Evolutionary conservation across 2,797 vertebrate genomes (phyloP), one percentile per base, ranked within the genome.

Genomic region (Sebastes alutus): DNA sequence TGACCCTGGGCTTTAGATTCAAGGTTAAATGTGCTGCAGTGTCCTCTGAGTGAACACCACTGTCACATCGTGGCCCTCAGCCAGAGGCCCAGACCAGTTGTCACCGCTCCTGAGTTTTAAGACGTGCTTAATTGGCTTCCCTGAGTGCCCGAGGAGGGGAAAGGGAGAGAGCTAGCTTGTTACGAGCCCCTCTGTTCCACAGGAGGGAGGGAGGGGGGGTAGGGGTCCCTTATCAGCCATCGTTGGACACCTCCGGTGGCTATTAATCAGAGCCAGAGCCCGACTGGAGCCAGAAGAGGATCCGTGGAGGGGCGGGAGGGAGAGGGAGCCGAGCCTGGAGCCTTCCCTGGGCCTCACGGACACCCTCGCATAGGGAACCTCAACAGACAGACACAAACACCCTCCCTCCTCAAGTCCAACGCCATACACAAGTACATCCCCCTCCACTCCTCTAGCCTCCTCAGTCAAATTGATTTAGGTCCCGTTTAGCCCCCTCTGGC

Each of bases 161-260:
- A 80, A 75, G 87, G 72, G 81, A 83, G 79, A 72, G 85, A 81
- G 84, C 84, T 49, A 78, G 91, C 84, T 94, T 87, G 92, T 94
- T 93, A 94, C 80, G 60, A 93, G 92, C 78, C 59, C 85, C 80
- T 88, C 75, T 85, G 83, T 89, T 87, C 73, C 79, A 83, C 74
- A 69, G 70, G 74, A 80, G 74, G 82, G 87, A 66, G 69, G 77
- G 87, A 63, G 72, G 75, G 27, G n/a, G 22, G 93, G 92, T 87
- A 32, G 62, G 55, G 75, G 78, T 89, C 87, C 95, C 94, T 97
- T 97, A 96, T 96, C 95, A 97, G 95, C 95, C 96, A 95, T 96
- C 94, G 93, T 90, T 94, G 96, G 97, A 97, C 97, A 97, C 96
- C 96, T 97, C 96, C 95, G 94, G 96, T 96, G 96, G 96, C 96